A percentile compares a stretch with the other conserved stretches of the same genome.
Conservation (phyloP, 2,113 vertebrate genomes). For the Ceratotherium simum region DNA sequence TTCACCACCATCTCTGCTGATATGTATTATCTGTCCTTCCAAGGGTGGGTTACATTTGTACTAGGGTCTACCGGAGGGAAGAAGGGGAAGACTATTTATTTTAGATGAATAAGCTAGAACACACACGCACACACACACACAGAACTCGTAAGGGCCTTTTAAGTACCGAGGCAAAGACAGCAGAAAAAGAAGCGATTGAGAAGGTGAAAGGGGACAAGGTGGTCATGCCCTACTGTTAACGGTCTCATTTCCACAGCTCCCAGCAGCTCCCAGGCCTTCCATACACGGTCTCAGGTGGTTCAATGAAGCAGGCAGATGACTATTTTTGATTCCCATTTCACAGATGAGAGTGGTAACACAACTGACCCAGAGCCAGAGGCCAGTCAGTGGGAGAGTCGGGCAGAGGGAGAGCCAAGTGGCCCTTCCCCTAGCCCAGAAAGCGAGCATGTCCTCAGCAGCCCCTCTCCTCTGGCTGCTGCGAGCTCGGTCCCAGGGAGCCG, state of each 20-base stretch:
- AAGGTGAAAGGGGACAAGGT: not conserved
- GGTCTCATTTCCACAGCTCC: accelerated
- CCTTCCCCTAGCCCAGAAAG: not conserved
- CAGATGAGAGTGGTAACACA: not conserved
- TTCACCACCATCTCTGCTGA: constrained; percentile 64
- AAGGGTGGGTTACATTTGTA: not conserved
- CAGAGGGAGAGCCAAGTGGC: not conserved
- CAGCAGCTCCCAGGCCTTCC: not conserved
- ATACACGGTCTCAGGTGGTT: not conserved
- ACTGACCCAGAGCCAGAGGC: not conserved
- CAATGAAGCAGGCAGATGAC: not conserved
- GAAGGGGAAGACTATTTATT: not conserved
- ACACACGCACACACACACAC: no score
- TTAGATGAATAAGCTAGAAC: not conserved
- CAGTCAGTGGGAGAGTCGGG: not conserved
- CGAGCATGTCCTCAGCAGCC: accelerated
- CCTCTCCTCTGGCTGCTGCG: not conserved
- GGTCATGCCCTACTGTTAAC: no score
- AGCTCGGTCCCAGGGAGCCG: not conserved
- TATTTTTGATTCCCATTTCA: not conserved
- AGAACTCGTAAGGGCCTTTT: not conserved
- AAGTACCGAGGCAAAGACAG: not conserved
- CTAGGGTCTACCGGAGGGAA: not conserved
- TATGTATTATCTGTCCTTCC: not conserved
- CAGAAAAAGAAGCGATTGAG: not conserved